A percentile compares a stretch with the other conserved stretches of the same genome.
phyloP scores from a whole-genome alignment of 2,797 vertebrate species.

The Danio jaintianensis region DNA sequence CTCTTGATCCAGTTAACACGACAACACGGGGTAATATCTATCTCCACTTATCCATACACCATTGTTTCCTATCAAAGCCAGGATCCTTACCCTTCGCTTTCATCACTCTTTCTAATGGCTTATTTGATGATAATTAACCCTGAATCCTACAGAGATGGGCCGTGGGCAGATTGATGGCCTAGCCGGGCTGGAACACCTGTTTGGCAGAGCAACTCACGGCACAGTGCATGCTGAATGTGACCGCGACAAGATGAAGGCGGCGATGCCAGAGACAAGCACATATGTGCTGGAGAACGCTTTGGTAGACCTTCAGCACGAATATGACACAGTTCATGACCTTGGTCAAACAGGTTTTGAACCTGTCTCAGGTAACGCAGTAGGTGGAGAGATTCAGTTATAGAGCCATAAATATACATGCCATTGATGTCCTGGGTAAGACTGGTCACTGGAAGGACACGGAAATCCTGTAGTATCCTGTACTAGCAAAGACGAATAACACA shows the following conservation, averaged over 20 bases:
- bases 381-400: slow-evolving; percentile 35
- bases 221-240: slow-evolving; percentile 77
- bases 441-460: not conserved
- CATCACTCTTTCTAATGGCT: slow-evolving; percentile 80
- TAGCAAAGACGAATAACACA: not conserved
- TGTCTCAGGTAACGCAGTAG: slow-evolving; percentile 36
- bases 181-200: slow-evolving; percentile 79
- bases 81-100: slow-evolving; percentile 69
- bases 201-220: slow-evolving; percentile 71
- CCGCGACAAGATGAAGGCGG: slow-evolving; percentile 70
- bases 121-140: slow-evolving; percentile 86
- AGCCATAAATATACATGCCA: slow-evolving; percentile 39
- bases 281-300: slow-evolving; percentile 71
- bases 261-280: slow-evolving; percentile 81
- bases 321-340: slow-evolving; percentile 49
- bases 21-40: slow-evolving; percentile 55
- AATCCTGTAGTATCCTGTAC: not conserved
- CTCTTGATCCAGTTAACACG: slow-evolving; percentile 49
- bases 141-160: slow-evolving; percentile 80
- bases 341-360: slow-evolving; percentile 42
- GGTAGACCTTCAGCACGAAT: slow-evolving; percentile 38
- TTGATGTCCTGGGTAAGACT: not conserved
- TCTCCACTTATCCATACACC: slow-evolving; percentile 64
- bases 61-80: slow-evolving; percentile 73
- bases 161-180: slow-evolving; percentile 80